A percentile compares a stretch with the other conserved stretches of the same genome.
Conservation (phyloP, 2,113 vertebrate genomes). For the Percina caprodes region DNA sequence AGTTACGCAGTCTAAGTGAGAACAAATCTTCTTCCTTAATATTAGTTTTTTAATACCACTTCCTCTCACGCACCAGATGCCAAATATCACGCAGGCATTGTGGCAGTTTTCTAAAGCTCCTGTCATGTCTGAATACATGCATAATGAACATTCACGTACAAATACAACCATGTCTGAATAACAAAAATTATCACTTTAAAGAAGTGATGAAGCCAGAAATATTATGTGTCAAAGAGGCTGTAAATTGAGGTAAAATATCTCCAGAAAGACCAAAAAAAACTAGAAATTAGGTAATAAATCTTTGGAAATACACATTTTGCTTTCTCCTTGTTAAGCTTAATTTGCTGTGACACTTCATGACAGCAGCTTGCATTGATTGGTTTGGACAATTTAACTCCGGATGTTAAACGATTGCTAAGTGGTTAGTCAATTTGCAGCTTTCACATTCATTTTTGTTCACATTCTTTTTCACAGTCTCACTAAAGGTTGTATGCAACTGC, state of each 20-base stretch:
- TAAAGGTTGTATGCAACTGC: constrained; percentile 3
- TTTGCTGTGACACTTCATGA: neutral
- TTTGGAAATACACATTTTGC: neutral
- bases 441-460: neutral
- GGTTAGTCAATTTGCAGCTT: neutral
- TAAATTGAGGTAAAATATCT: neutral
- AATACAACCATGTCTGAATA: too few relatives aligned
- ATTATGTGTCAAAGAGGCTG: neutral
- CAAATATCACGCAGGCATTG: neutral
- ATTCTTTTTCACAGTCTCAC: neutral
- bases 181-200: neutral
- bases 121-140: too few relatives aligned
- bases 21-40: neutral
- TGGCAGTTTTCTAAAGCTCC: too few relatives aligned
- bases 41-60: neutral
- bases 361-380: neutral
- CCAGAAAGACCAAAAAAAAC: neutral
- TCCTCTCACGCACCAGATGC: neutral
- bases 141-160: too few relatives aligned
- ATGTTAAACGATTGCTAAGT: neutral
- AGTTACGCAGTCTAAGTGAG: neutral
- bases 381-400: neutral
- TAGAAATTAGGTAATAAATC: neutral
- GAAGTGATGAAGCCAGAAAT: neutral
- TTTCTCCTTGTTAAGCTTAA: neutral